Evolutionary conservation across 2,113 vertebrate species (phyloP), one percentile per base, ranked within the genome.

Genomic region (Phrynocephalus versicolor): DNA sequence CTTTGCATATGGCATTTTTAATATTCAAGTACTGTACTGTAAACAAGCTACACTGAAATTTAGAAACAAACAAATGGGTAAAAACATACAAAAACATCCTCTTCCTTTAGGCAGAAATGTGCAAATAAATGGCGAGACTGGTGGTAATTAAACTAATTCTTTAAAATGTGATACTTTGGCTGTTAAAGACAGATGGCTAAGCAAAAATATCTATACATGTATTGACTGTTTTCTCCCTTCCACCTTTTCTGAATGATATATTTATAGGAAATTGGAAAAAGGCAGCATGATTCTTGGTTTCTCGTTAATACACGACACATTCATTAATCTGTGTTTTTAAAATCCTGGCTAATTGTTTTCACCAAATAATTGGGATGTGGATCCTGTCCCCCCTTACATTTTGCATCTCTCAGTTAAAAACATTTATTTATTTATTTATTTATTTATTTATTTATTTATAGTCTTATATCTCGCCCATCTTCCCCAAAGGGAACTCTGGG

Each of bases 341-440:
- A 81, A 62, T 25, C 79, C 86, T 83, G 60, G 39, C 35, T 79
- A 51, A 30, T 30, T 71, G 41, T 9, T 77, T 78, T 64, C 30
- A 76, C 79, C 70, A 2, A 19, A 21, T 45, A 64, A 65, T 82
- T 77, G 73, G 85, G 78, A 30, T 69, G 45, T 51, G 75, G 45
- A 80, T 1, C 33, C 15, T 69, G 45, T 72, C 14, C 71, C 23
- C 25, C 2, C 25, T 15, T 60, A 41, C 9, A 64, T 25, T 18
- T 8, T 79, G 12, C 3, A 3, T 0, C 0, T 0, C 0, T 30
- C 6, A 51, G 15, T 60, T 21, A 41, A 30, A 41, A 82, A 0
- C 0, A 0, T 6, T n/a, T n/a, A n/a, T n/a, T n/a, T n/a, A n/a
- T n/a, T n/a, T n/a, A n/a, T n/a, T n/a, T n/a, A n/a, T n/a, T n/a